These are phyloP conservation scores for Sebastes goodei DNA, from an alignment of 2,797 vertebrate genomes.

Conservation along the genomic window DNA sequence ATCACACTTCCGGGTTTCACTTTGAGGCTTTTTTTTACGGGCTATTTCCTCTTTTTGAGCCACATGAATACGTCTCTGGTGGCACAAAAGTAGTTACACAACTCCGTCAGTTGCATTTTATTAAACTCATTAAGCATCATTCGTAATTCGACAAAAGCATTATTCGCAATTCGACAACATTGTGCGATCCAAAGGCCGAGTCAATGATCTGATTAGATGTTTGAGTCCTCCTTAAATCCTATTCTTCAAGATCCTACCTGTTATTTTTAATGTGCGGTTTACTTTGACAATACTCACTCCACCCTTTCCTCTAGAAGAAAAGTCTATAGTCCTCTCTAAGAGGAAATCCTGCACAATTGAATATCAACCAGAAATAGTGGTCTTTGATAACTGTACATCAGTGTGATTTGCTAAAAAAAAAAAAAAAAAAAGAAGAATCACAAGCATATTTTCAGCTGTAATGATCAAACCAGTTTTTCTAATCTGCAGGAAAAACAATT, in stretches of 20 bases:
- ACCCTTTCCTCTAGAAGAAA: not conserved
- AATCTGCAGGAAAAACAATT: not conserved
- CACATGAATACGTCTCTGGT: not conserved
- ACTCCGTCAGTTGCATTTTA: not conserved
- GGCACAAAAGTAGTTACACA: not conserved
- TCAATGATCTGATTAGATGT: not conserved
- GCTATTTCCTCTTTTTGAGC: conserved; percentile 4
- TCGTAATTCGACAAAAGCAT: not conserved
- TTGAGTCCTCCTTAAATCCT: not conserved
- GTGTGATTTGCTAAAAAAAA: not conserved
- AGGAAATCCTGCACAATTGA: not conserved
- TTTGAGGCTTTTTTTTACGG: not conserved
- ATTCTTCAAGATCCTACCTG: not conserved
- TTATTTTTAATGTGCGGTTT: not conserved
- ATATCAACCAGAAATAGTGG: not conserved
- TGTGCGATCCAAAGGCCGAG: not conserved
- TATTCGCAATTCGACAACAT: not conserved
- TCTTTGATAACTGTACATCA: not conserved
- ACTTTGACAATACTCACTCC: not conserved
- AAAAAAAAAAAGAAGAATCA: not conserved
- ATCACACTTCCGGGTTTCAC: not conserved
- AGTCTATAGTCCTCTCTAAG: not conserved
- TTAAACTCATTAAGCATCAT: not conserved
- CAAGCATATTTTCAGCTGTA: not conserved
- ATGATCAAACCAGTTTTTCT: not conserved